Conservation (phyloP, 2,888 invertebrate genomes). For the Crepidodera aurea region DNA sequence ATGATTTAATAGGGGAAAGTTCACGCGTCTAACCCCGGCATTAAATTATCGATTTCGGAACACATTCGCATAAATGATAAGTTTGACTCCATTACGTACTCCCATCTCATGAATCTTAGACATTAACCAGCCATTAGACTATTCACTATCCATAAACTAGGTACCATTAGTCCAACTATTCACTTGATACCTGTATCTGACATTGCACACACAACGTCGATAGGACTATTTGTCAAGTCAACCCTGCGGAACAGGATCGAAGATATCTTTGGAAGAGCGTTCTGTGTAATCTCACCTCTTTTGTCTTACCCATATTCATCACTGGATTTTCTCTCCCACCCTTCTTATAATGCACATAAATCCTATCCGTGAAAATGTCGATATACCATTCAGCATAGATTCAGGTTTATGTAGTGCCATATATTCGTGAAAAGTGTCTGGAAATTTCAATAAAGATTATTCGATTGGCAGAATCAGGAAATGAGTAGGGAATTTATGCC, state of each 20-base stretch:
- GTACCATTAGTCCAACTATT: constrained; percentile 29
- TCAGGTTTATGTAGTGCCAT: constrained; percentile 41
- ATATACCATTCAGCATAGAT: constrained; percentile 41
- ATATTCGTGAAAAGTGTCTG: constrained; percentile 39
- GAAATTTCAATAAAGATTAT: constrained; percentile 40
- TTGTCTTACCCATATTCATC: constrained; percentile 52
- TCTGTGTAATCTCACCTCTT: constrained; percentile 47
- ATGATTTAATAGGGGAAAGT: too few relatives aligned
- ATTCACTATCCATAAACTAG: constrained; percentile 13
- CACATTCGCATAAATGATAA: neutral
- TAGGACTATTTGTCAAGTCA: constrained; percentile 44
- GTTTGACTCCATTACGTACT: neutral
- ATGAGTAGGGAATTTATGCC: constrained; percentile 36
- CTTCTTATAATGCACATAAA: constrained; percentile 35
- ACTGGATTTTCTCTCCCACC: constrained; percentile 37
- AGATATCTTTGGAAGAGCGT: constrained; percentile 47
- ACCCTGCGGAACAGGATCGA: constrained; percentile 47
- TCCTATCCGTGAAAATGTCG: constrained; percentile 37
- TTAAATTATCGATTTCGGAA: too few relatives aligned
- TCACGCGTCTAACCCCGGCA: too few relatives aligned
- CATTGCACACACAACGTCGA: constrained; percentile 39
- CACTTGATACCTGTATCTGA: constrained; percentile 38
- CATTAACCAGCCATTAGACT: constrained; percentile 9
- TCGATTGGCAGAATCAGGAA: constrained; percentile 37
- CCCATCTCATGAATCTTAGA: constrained; percentile 20